Conservation (phyloP, 2,888 invertebrate species). For the Harpagoxenus sublaevis region DNA sequence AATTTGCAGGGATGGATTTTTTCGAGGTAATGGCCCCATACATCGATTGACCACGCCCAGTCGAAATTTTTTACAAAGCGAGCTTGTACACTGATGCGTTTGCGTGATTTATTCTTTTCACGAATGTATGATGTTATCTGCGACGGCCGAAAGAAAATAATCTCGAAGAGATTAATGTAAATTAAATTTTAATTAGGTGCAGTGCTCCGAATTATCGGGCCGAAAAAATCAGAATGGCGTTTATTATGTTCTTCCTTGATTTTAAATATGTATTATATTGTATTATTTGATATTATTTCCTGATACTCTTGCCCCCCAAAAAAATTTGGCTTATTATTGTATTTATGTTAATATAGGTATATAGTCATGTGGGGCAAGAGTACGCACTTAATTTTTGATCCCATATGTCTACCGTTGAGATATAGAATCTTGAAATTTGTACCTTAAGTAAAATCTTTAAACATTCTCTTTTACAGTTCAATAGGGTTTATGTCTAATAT, state of each 20-base stretch:
- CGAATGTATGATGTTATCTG: not conserved
- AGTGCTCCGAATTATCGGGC: slow-evolving; percentile 54
- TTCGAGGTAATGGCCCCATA: slow-evolving; percentile 73
- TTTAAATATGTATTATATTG: not conserved
- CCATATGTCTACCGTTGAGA: too few species aligned
- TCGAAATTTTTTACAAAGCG: slow-evolving; percentile 51
- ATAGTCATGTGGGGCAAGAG: too few species aligned
- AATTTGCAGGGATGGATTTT: slow-evolving; percentile 53
- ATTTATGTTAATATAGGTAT: too few species aligned
- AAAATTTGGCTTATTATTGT: too few species aligned
- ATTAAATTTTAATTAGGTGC: slow-evolving; percentile 76
- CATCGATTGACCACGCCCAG: slow-evolving; percentile 81
- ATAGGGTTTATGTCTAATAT: too few species aligned
- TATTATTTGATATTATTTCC: not conserved
- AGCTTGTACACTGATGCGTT: not conserved
- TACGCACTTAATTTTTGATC: too few species aligned
- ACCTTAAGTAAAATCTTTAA: too few species aligned
- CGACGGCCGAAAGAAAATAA: slow-evolving; percentile 7
- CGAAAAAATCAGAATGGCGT: slow-evolving; percentile 56
- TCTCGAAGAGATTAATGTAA: slow-evolving; percentile 61
- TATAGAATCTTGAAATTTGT: too few species aligned
- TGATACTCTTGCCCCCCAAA: too few species aligned
- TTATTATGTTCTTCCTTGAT: slow-evolving; percentile 1
- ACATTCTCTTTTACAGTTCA: too few species aligned
- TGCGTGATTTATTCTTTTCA: slow-evolving; percentile 11